Evolutionary conservation across 1,140 invertebrate genomes (phyloP).

Genomic region (Yoshiicerus persimilis): DNA sequence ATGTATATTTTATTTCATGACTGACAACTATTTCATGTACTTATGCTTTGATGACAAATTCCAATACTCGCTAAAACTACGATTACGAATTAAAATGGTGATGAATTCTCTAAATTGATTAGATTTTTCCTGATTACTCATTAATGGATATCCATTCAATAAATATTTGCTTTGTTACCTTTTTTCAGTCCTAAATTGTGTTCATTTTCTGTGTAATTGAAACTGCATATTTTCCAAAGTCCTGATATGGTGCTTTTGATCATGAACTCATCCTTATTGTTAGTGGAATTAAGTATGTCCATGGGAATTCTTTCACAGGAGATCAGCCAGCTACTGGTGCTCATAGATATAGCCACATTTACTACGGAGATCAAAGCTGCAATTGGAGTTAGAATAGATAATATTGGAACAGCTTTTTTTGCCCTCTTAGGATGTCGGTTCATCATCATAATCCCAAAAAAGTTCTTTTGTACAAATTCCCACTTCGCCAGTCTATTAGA

Average conservation of each 20-base stretch:
- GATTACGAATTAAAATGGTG: no score
- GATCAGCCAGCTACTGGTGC: constrained; percentile 70
- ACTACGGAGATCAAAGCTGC: constrained; percentile 65
- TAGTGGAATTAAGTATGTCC: constrained; percentile 60
- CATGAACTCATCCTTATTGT: constrained; percentile 65
- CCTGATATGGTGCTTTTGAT: constrained; percentile 69
- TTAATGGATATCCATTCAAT: neutral
- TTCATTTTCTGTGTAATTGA: constrained; percentile 43
- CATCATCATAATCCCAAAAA: neutral
- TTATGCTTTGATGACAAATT: no score
- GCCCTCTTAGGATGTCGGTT: constrained; percentile 27
- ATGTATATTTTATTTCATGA: no score
- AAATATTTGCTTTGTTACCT: neutral
- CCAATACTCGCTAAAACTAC: no score
- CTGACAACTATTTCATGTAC: no score
- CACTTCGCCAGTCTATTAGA: no score
- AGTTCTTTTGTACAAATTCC: neutral
- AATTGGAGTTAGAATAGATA: constrained; percentile 62
- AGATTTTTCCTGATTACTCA: no score
- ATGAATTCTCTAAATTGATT: no score
- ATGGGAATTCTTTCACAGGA: constrained; percentile 68
- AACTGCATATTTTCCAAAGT: constrained; percentile 66
- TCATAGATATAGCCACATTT: constrained; percentile 65
- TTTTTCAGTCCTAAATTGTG: neutral
- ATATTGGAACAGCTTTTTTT: constrained; percentile 2